These are phyloP conservation scores for Desmophyllum pertusum DNA, from an alignment of 92 coral and sea anemone species.

Conservation along the genomic window DNA sequence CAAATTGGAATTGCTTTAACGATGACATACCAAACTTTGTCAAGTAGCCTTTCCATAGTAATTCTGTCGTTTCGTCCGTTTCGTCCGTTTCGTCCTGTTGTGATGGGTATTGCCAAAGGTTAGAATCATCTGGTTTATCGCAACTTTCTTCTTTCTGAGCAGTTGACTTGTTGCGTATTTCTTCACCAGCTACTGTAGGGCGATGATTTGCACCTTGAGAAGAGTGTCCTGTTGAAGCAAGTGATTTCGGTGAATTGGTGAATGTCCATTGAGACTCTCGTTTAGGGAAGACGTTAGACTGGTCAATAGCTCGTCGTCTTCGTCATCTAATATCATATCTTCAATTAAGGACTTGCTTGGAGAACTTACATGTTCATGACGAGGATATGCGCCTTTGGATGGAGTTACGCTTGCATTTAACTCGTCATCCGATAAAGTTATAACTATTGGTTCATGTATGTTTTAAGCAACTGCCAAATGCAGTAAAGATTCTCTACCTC, in stretches of 20 bases:
- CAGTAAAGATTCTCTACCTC: not conserved
- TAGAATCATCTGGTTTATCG: not conserved
- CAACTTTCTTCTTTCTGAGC: no score
- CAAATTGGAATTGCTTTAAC: not conserved
- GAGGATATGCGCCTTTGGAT: not conserved
- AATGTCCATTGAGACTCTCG: no score
- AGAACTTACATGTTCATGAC: no score
- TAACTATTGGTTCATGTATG: not conserved
- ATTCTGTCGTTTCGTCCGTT: not conserved
- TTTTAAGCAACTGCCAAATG: not conserved
- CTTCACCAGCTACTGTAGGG: no score
- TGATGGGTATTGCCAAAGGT: not conserved
- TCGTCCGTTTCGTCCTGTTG: not conserved
- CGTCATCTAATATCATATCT: no score
- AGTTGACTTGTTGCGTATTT: no score
- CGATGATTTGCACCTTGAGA: no score
- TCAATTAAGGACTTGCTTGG: no score
- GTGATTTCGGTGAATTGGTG: no score
- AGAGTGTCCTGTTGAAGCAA: no score
- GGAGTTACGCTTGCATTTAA: not conserved
- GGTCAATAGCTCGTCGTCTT: no score
- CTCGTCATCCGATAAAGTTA: not conserved
- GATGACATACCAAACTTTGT: constrained; percentile 8
- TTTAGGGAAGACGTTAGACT: no score
- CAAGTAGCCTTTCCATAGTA: constrained; percentile 13